Percentiles rank a stretch among this genome's conserved stretches.
Conservation (phyloP, 2,113 vertebrate species). For the Suricata suricatta region DNA sequence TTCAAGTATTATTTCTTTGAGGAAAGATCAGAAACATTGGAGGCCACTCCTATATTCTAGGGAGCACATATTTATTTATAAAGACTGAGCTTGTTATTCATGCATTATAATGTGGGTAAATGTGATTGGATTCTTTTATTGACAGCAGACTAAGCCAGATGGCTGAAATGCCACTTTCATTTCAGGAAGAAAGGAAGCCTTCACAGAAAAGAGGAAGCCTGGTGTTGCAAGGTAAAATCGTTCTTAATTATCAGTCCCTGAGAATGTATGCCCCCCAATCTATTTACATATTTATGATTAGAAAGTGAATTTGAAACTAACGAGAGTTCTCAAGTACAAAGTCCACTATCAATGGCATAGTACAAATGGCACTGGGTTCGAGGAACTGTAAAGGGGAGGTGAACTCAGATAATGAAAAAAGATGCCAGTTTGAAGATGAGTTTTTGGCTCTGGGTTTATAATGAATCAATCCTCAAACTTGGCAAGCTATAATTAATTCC, state of each 20-base stretch:
- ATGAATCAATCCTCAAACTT: conserved; percentile 57
- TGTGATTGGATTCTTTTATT: conserved; percentile 57
- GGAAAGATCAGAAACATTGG: conserved; percentile 16
- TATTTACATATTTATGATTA: conserved; percentile 12
- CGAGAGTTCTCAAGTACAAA: neutral
- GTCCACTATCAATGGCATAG: neutral
- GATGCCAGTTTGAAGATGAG: conserved; percentile 39
- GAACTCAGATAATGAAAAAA: conserved; percentile 26
- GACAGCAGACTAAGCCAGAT: conserved; percentile 48
- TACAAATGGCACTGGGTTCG: neutral
- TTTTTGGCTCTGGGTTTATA: conserved; percentile 43
- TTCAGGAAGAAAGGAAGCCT: conserved; percentile 61
- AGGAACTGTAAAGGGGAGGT: neutral
- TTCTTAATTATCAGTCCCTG: conserved; percentile 50
- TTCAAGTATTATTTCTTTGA: neutral
- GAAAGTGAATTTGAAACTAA: conserved; percentile 43
- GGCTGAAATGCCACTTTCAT: conserved; percentile 66
- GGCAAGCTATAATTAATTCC: conserved; percentile 50
- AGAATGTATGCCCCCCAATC: neutral
- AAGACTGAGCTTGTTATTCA: conserved; percentile 42
- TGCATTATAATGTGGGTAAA: neutral
- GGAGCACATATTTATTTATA: conserved; percentile 30
- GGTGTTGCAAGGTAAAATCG: conserved; percentile 23
- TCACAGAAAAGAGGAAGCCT: conserved; percentile 22
- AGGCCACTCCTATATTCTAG: neutral